Percentiles rank a stretch among this genome's conserved stretches.
Evolutionary conservation across 2,888 invertebrate genomes (phyloP).

Genomic region (Clanis bilineata): DNA sequence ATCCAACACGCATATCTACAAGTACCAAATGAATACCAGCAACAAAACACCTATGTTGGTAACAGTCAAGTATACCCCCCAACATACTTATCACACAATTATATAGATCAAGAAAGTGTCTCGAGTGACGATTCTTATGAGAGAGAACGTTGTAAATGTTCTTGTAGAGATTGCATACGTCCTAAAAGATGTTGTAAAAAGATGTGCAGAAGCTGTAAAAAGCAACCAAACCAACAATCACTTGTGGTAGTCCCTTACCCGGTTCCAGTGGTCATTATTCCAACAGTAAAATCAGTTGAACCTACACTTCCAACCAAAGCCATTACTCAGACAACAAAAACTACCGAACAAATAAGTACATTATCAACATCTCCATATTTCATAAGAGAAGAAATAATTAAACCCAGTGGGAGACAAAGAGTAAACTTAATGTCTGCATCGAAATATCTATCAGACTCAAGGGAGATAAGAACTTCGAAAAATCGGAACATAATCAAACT

Average conservation of each 20-base stretch:
- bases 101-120: background rate
- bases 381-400: background rate
- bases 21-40: background rate
- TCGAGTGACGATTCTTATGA: background rate
- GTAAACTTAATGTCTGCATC: background rate
- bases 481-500: background rate
- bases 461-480: background rate
- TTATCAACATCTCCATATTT: background rate
- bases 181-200: slow-evolving; percentile 25
- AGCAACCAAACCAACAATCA: background rate
- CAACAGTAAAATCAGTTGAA: background rate
- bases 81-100: background rate
- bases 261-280: slow-evolving; percentile 22
- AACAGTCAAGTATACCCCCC: background rate
- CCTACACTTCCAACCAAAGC: background rate
- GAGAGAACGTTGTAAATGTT: slow-evolving; percentile 23
- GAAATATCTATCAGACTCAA: background rate
- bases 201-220: slow-evolving; percentile 25
- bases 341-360: background rate
- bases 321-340: background rate
- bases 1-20: background rate
- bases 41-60: background rate
- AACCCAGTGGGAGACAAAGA: background rate
- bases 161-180: slow-evolving; percentile 28
- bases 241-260: slow-evolving; percentile 28